Base-by-base conservation (phyloP, 2,888 invertebrate species). In the Bellardia pandia region DNA sequence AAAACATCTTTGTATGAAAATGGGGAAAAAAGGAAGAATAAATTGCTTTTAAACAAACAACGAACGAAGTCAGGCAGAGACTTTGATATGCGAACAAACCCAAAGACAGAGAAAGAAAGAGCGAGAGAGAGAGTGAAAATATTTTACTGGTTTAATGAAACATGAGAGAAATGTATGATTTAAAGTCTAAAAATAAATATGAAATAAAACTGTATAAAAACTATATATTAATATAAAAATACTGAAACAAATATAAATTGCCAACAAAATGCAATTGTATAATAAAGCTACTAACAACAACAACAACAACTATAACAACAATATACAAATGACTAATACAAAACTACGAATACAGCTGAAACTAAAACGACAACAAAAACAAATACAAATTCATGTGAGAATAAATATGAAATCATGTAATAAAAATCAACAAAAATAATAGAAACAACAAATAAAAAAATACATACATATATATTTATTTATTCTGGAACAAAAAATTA, bases 191-290 rank as follows among this genome's bases (percentile, higher is more conserved):
- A 60, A 66, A 56, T 58, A 58, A 23, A 33, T 37, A 37, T 37
- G 37, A 37, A 30, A 69, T 42, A 23, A 80, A 58, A 76, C 23
- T 3, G 60, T 6, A 58, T 30, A 58, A 5, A 16, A 56, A 58
- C 58, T 79, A 51, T 37, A 48, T 6, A 51, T 40, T 56, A 13
- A 64, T 16, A 42, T 62, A n/a, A 64, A 53, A 48, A 66, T 16
- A 64, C 30, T 11, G 13, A 69, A 62, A 33, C 62, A 64, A 62
- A 74, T 51, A 85, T 69, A 82, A 81, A 86, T 85, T 77, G 56
- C 74, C 77, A 87, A 85, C 87, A 85, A 87, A 82, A 87, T 87
- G 85, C 87, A 85, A 87, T 85, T 81, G 77, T 45, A 69, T 69
- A 76, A 33, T 68, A 77, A 85, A 64, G 23, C 56, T 45, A 48